Evolutionary conservation across 2,888 invertebrate genomes (phyloP).

Genomic region (Mythimna vitellina): DNA sequence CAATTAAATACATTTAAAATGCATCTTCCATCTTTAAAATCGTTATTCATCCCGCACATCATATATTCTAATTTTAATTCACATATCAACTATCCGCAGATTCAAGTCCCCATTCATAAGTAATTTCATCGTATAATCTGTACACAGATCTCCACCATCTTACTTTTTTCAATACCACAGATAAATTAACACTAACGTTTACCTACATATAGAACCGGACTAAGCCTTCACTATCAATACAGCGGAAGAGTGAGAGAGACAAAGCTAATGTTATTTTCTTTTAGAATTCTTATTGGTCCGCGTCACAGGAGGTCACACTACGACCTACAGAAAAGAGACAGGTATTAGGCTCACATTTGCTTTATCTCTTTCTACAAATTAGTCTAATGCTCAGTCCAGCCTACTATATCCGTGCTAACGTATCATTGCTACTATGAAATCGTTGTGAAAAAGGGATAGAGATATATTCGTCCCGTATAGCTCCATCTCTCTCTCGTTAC

Average conservation of each 20-base stretch:
- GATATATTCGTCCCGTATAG: not conserved
- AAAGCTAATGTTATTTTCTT: no score
- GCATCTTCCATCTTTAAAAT: conserved; percentile 10
- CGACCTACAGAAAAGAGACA: no score
- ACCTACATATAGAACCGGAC: no score
- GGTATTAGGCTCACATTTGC: no score
- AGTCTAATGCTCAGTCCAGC: not conserved
- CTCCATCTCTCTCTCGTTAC: not conserved
- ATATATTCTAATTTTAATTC: conserved; percentile 29
- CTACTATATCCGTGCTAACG: not conserved
- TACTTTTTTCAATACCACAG: not conserved
- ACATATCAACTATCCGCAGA: conserved; percentile 39
- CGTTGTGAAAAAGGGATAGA: not conserved
- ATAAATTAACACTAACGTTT: not conserved
- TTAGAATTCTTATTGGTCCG: no score
- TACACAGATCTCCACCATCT: not conserved
- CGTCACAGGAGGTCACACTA: no score
- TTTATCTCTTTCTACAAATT: no score
- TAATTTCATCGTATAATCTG: not conserved
- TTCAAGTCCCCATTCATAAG: not conserved
- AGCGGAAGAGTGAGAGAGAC: no score
- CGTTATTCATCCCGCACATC: conserved; percentile 38
- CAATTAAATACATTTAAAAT: conserved; percentile 33
- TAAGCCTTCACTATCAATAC: no score
- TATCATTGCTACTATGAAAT: no score